phyloP scores from a whole-genome alignment of 1,140 invertebrate genomes.

The Plodia interpunctella region DNA sequence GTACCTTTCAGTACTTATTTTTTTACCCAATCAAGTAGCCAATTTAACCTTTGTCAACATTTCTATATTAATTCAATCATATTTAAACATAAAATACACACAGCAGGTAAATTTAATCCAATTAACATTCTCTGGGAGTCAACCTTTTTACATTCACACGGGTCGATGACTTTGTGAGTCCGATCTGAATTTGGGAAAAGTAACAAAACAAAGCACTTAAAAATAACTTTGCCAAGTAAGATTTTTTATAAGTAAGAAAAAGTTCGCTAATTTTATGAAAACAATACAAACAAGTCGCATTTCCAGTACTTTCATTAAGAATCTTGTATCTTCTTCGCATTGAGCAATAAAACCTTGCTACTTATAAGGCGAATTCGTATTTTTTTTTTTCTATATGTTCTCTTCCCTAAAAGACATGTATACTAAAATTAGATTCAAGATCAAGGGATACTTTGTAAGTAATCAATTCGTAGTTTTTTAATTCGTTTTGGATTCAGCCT shows the following conservation, averaged over 20 bases:
- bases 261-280: slow-evolving; percentile 4
- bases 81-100: background rate
- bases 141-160: background rate
- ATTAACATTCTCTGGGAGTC: background rate
- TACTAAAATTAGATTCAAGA: too few relatives aligned
- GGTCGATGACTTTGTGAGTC: background rate
- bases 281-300: background rate
- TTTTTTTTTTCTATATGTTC: too few relatives aligned
- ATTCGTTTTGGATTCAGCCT: too few relatives aligned
- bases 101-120: background rate
- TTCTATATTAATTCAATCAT: too few relatives aligned
- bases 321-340: background rate
- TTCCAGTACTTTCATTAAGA: background rate
- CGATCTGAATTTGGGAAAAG: background rate
- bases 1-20: too few relatives aligned
- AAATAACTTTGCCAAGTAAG: background rate
- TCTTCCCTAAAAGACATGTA: too few relatives aligned
- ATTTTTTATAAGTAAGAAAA: background rate
- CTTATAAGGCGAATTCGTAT: background rate
- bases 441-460: too few relatives aligned
- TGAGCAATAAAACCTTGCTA: background rate
- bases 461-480: too few relatives aligned
- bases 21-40: too few relatives aligned
- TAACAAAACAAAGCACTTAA: background rate
- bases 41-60: too few relatives aligned